Evolutionary conservation across 2,888 invertebrate species (phyloP).

Genomic region (Ommatoiulus sabulosus): DNA sequence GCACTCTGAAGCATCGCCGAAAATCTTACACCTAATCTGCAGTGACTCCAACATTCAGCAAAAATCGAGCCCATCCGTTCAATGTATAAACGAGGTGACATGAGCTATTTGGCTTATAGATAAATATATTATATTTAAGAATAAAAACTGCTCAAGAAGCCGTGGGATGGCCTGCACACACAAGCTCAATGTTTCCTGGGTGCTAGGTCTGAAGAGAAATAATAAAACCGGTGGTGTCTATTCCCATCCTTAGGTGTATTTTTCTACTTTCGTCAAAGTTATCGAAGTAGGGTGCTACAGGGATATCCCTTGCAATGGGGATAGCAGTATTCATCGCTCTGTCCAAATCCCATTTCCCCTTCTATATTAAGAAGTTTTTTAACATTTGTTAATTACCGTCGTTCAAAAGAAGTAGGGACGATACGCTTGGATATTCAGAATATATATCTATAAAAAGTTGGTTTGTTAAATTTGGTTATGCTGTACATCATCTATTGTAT

Average conservation of each 20-base stretch:
- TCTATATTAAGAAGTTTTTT: not conserved
- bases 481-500: not conserved
- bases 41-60: not conserved
- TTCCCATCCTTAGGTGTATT: constrained; percentile 11
- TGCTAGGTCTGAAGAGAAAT: not conserved
- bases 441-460: not conserved
- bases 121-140: constrained; percentile 27
- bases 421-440: constrained; percentile 4
- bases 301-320: not conserved
- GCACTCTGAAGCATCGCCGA: constrained; percentile 74
- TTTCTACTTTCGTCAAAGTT: not conserved
- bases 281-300: not conserved
- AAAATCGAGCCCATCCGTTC: not conserved
- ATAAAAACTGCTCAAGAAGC: not conserved
- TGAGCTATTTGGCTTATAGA: not conserved
- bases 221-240: constrained; percentile 9
- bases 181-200: not conserved
- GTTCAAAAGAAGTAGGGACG: not conserved
- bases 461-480: not conserved
- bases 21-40: not conserved
- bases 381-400: not conserved
- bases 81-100: not conserved
- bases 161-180: not conserved
- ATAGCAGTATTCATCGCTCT: not conserved
- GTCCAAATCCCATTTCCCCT: not conserved